phyloP scores from a whole-genome alignment of 2,113 vertebrate genomes.

The Dunckerocampus dactyliophorus region DNA sequence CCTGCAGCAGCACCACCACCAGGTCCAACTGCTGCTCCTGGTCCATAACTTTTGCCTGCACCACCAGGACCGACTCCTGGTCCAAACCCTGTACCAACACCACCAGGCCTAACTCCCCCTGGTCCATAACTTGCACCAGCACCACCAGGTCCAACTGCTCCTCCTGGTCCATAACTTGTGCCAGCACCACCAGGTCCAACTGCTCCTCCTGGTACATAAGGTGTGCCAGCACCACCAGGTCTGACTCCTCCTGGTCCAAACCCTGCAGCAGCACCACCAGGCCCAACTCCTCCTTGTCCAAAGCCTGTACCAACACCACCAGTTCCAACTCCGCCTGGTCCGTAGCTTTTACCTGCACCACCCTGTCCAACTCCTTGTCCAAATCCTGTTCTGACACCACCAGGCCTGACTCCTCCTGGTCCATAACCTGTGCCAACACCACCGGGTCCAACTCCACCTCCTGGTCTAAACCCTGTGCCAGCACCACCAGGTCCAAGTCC shows the following conservation, averaged over 20 bases:
- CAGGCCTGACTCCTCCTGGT: conserved; percentile 18
- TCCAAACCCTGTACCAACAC: conserved; percentile 35
- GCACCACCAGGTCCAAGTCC: conserved; percentile 18
- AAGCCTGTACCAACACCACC: conserved; percentile 16
- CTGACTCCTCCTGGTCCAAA: conserved; percentile 34
- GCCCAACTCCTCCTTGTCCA: conserved; percentile 24
- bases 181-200: conserved; percentile 25
- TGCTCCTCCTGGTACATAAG: conserved; percentile 27
- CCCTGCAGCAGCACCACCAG: conserved; percentile 27
- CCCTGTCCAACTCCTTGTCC: conserved; percentile 24
- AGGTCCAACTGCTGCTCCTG: conserved; percentile 23
- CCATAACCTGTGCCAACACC: conserved; percentile 18
- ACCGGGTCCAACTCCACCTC: conserved; percentile 15
- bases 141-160: conserved; percentile 24
- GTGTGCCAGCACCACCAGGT: conserved; percentile 20
- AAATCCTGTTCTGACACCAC: conserved; percentile 24
- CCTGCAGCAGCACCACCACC: conserved; percentile 38
- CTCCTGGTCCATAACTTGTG: conserved; percentile 27
- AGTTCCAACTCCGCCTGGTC: conserved; percentile 19
- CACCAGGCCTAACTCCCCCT: conserved; percentile 19
- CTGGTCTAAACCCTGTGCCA: conserved; percentile 18
- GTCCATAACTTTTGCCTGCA: conserved; percentile 26
- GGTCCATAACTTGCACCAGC: conserved; percentile 18
- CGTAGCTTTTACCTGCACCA: conserved; percentile 12
- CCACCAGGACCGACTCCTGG: conserved; percentile 37